Conservation (phyloP, 2,113 vertebrate genomes). For the Todiramphus chloris region DNA sequence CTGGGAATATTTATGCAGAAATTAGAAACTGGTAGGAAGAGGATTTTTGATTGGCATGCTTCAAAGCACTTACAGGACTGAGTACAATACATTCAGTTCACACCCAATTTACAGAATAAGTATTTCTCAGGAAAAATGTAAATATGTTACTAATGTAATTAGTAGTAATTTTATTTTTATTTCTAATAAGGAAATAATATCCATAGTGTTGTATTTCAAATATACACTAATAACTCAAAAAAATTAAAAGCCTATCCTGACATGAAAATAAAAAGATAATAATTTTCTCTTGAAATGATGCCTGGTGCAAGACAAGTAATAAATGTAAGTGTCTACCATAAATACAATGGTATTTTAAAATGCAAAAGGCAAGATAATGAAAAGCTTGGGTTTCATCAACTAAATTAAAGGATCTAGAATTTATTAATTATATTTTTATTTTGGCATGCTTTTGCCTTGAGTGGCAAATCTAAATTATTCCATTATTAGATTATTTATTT, state of each 20-base stretch:
- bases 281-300: background rate
- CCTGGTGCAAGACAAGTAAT: background rate
- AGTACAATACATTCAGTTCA: fast-evolving
- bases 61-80: background rate
- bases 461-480: background rate
- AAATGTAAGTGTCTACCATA: background rate
- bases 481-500: background rate
- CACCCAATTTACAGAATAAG: background rate
- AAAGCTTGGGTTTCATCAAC: background rate
- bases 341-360: background rate
- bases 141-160: background rate
- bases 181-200: background rate
- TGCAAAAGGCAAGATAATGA: background rate
- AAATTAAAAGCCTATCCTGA: background rate
- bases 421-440: background rate
- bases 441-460: background rate
- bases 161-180: background rate
- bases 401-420: background rate
- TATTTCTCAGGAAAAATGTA: background rate
- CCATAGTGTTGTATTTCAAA: background rate
- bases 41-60: background rate
- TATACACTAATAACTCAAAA: background rate
- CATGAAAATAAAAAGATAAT: background rate
- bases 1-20: background rate
- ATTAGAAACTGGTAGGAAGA: background rate